phyloP scores from a whole-genome alignment of 2,113 vertebrate species.

The Falcunculus frontatus region DNA sequence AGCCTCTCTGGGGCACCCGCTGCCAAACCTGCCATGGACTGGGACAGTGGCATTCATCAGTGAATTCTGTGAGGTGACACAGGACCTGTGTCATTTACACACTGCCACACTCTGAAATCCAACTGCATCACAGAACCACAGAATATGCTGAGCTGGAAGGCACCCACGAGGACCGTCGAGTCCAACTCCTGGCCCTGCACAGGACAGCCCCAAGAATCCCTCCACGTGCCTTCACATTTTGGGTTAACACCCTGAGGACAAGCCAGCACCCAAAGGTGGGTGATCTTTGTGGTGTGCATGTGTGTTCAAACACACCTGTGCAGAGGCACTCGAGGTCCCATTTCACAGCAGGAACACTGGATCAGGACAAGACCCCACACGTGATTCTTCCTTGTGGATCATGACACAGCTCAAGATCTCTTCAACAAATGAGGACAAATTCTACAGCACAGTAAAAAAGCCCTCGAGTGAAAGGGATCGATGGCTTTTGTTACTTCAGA shows the following conservation, averaged over 20 bases:
- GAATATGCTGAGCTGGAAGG: neutral
- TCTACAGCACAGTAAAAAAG: neutral
- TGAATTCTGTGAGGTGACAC: accelerated
- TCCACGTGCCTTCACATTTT: neutral
- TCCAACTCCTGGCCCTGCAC: neutral
- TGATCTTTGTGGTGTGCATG: accelerated
- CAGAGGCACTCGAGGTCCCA: accelerated
- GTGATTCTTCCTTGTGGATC: neutral
- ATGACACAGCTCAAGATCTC: neutral
- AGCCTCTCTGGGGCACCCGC: neutral
- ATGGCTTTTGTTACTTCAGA: neutral
- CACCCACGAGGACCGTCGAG: neutral
- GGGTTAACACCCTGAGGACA: neutral
- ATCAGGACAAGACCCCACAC: accelerated
- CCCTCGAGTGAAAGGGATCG: neutral
- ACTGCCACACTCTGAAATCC: neutral
- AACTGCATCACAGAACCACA: accelerated
- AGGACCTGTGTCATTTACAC: neutral
- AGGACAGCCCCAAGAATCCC: neutral
- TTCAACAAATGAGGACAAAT: accelerated
- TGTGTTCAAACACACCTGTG: accelerated
- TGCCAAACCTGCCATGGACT: accelerated
- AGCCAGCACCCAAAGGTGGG: neutral
- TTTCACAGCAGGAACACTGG: accelerated
- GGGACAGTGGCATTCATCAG: neutral